phyloP scores from a whole-genome alignment of 1,140 invertebrate genomes.

The Colletes latitarsis region DNA sequence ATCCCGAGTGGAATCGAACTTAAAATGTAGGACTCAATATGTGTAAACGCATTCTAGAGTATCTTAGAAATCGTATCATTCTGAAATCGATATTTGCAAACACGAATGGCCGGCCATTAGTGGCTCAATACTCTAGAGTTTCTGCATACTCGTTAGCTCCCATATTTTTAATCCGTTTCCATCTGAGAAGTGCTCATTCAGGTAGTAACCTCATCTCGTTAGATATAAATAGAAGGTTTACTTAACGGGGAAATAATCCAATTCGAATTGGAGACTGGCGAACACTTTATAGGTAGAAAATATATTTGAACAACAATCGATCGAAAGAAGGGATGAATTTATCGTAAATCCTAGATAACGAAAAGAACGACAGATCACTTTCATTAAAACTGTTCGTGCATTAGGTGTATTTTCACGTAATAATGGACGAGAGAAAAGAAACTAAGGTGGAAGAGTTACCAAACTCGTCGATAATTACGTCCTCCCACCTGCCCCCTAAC shows the following conservation, averaged over 20 bases:
- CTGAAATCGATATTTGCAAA: neutral
- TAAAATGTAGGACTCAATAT: neutral
- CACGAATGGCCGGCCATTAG: neutral
- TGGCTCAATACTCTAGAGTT: too few species aligned
- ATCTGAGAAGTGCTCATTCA: too few species aligned
- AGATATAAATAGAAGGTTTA: neutral
- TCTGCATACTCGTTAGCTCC: too few species aligned
- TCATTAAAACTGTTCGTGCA: conserved; percentile 21
- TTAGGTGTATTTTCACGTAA: conserved; percentile 24
- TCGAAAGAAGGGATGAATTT: neutral
- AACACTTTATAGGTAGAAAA: conserved; percentile 26
- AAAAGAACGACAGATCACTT: conserved; percentile 5
- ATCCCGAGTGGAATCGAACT: neutral
- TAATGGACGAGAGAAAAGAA: conserved; percentile 20
- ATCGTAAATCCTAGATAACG: conserved; percentile 31
- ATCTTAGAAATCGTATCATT: neutral
- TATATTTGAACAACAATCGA: neutral
- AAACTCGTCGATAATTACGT: conserved; percentile 50
- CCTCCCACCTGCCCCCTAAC: conserved; percentile 21
- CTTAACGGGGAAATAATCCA: neutral
- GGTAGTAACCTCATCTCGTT: neutral
- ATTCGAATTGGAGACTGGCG: neutral
- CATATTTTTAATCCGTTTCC: too few species aligned
- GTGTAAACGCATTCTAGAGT: neutral
- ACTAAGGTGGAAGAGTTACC: conserved; percentile 46